Percentiles rank a stretch among this genome's conserved stretches.
Evolutionary conservation across 2,888 invertebrate species (phyloP).

Genomic region (Muschampia plurimacula): DNA sequence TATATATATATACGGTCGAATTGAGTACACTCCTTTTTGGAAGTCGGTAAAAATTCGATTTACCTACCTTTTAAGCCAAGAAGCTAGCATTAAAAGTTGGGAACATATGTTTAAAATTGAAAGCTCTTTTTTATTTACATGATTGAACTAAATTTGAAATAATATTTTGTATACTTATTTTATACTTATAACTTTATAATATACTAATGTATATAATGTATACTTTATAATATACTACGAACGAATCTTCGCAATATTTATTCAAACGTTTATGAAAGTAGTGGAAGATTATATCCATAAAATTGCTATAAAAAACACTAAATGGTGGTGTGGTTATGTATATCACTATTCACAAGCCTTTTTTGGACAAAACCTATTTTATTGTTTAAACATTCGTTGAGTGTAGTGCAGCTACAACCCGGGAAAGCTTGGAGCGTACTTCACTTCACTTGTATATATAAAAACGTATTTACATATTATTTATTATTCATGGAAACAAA

Average conservation of each 20-base stretch:
- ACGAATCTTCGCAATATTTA: background rate
- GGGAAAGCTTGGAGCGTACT: slow-evolving; percentile 25
- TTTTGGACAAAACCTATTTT: slow-evolving; percentile 7
- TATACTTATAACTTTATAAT: too few relatives aligned
- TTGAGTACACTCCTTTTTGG: too few relatives aligned
- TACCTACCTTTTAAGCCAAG: too few relatives aligned
- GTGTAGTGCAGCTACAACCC: slow-evolving; percentile 14
- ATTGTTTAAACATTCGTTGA: slow-evolving; percentile 9
- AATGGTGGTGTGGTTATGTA: background rate
- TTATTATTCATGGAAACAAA: slow-evolving; percentile 80
- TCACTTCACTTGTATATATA: slow-evolving; percentile 53
- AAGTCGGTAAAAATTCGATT: too few relatives aligned
- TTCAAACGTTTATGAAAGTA: background rate
- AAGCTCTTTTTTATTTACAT: too few relatives aligned
- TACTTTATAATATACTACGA: too few relatives aligned
- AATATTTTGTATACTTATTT: too few relatives aligned
- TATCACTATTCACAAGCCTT: background rate
- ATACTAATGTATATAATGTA: too few relatives aligned
- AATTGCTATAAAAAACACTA: background rate
- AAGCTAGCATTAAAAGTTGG: too few relatives aligned
- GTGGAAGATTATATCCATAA: background rate
- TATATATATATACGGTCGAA: too few relatives aligned
- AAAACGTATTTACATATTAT: slow-evolving; percentile 78
- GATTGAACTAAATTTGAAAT: too few relatives aligned
- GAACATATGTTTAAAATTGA: too few relatives aligned